Percentiles rank a stretch among this genome's conserved stretches.
These are phyloP conservation scores for Enchytraeus crypticus DNA, from an alignment of 2,888 invertebrate genomes.

Conservation along the genomic window DNA sequence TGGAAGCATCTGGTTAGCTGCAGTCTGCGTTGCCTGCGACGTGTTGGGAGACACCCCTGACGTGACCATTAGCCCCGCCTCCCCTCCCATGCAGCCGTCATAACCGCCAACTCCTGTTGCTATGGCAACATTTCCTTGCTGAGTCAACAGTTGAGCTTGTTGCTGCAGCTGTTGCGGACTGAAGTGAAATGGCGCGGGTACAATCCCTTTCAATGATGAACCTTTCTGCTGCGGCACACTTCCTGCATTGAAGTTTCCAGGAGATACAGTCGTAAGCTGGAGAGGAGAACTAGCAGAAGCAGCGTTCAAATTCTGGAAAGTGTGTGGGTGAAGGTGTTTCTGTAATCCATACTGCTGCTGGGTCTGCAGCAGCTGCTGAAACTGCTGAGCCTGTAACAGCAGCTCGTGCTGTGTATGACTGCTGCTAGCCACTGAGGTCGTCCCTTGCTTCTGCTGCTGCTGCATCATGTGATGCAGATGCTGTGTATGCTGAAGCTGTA, in stretches of 20 bases:
- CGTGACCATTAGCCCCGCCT: conserved; percentile 36
- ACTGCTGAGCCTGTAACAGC: conserved; percentile 28
- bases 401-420: conserved; percentile 24
- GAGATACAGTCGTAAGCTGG: too few species aligned
- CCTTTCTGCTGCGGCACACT: conserved; percentile 2
- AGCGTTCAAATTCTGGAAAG: neutral
- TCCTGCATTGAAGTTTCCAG: neutral
- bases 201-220: neutral
- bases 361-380: conserved; percentile 23
- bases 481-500: conserved; percentile 23
- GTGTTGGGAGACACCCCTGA: conserved; percentile 37
- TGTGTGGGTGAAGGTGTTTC: conserved; percentile 10
- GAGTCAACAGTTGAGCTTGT: conserved; percentile 11
- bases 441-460: conserved; percentile 12
- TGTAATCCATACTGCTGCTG: conserved; percentile 25
- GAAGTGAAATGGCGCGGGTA: conserved; percentile 6
- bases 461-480: conserved; percentile 19
- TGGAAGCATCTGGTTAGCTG: conserved; percentile 31
- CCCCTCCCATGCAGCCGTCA: conserved; percentile 28
- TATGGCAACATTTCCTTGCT: neutral
- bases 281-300: too few species aligned
- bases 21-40: conserved; percentile 37
- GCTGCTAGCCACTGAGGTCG: neutral
- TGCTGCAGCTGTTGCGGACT: conserved; percentile 20
- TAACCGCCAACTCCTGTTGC: neutral